These are phyloP conservation scores for Sapayoa aenigma DNA, from an alignment of 2,113 vertebrate species.

Conservation along the genomic window DNA sequence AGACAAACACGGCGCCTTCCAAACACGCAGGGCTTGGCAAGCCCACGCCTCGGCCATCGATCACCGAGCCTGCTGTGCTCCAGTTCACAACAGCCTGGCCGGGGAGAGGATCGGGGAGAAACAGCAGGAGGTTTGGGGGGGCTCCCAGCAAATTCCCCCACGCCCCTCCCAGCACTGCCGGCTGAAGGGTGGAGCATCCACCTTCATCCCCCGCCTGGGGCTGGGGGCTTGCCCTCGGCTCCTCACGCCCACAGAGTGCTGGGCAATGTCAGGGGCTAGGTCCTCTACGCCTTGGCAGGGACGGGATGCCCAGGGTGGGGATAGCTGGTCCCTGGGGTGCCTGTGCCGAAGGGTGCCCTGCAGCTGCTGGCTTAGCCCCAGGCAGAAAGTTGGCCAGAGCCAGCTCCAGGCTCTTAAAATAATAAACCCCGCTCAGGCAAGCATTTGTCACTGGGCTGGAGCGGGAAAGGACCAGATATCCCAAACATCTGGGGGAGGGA, in stretches of 20 bases:
- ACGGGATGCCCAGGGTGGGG: background rate
- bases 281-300: rapidly evolving
- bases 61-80: background rate
- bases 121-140: rapidly evolving
- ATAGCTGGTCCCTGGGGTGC: background rate
- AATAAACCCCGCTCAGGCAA: conserved; percentile 29
- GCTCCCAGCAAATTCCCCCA: rapidly evolving
- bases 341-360: background rate
- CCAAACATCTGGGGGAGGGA: conserved; percentile 51
- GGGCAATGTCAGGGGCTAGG: rapidly evolving
- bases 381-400: conserved; percentile 41
- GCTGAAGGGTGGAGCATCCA: background rate
- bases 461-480: conserved; percentile 41
- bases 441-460: conserved; percentile 31
- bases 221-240: background rate
- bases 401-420: conserved; percentile 38
- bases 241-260: rapidly evolving
- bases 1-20: conserved; percentile 53
- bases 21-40: conserved; percentile 57
- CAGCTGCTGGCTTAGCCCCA: conserved; percentile 38
- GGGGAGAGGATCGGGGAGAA: background rate
- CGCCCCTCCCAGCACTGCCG: rapidly evolving
- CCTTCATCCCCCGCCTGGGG: rapidly evolving
- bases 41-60: conserved; percentile 12
- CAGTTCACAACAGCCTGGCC: background rate